Evolutionary conservation across 2,797 vertebrate genomes (phyloP), one percentile per base, ranked within the genome.

Genomic region (Hephaestus fuliginosus): DNA sequence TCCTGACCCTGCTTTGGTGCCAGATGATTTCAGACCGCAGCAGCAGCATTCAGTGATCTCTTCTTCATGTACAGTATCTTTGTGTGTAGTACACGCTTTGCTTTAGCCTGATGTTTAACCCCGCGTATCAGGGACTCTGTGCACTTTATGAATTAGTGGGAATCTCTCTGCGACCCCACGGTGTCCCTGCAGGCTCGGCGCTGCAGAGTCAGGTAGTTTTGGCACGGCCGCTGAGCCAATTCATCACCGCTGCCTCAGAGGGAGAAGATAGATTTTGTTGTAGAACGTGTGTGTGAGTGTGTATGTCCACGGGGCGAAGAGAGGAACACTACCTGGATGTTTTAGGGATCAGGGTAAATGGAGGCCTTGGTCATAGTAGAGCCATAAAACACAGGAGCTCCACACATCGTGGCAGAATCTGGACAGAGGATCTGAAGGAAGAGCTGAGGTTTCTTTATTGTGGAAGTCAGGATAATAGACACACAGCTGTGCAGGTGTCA

Each of bases 201-300:
- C 64, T 41, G 46, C 60, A 51, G 39, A 39, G 48, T 11, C 20
- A 5, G 30, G 20, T 14, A 17, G 78, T 49, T 73, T 56, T 61
- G 70, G 74, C 70, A 22, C 63, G 11, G 18, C 61, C 4, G 52
- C 48, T 1, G 55, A 67, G 51, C 51, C 18, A 0, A 84, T 88
- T 84, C 68, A 86, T 89, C 86, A 81, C 64, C 60, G 44, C 67
- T 1, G 36, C 62, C 63, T 74, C 82, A 4, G 11, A 63, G 69
- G 76, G 69, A 43, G 49, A 22, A 49, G 71, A 74, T 11, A 30
- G 61, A 70, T 74, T 61, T 18, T 57, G 72, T 58, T 60, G 82
- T 75, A 78, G 33, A 68, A 56, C 53, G 46, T 36, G 67, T 41
- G 73, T 61, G 56, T 57, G 48, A 71, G 51, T 17, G 46, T 55